phyloP scores from a whole-genome alignment of 2,888 invertebrate species.

The Strigamia crassipes region DNA sequence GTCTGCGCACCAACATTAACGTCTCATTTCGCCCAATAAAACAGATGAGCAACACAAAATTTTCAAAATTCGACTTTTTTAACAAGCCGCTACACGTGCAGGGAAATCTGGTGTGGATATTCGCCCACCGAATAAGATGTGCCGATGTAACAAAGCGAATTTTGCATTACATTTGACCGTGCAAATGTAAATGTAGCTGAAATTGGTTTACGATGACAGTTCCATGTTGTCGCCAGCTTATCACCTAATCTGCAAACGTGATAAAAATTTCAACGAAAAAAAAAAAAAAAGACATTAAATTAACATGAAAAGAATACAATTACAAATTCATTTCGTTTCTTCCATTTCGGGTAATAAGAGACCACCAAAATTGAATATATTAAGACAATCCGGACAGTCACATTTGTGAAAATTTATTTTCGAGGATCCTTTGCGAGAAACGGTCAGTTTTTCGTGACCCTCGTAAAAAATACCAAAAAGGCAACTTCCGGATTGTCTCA shows the following conservation, averaged over 20 bases:
- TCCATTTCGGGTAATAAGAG: not conserved
- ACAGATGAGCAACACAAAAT: not conserved
- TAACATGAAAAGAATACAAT: not conserved
- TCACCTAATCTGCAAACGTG: constrained; percentile 15
- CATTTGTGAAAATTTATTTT: not conserved
- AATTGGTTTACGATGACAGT: not conserved
- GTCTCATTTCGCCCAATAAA: constrained; percentile 29
- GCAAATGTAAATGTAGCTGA: not conserved
- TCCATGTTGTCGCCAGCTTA: not conserved
- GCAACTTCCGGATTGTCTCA: not conserved
- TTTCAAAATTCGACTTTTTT: not conserved
- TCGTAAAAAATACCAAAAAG: not conserved
- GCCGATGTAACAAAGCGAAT: not conserved
- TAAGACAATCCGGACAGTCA: not conserved
- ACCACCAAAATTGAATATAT: not conserved
- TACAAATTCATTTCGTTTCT: not conserved
- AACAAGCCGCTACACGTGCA: not conserved
- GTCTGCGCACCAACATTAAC: not conserved
- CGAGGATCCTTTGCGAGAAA: too few relatives aligned
- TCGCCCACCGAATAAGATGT: not conserved
- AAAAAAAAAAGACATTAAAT: not conserved
- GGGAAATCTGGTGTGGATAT: not conserved
- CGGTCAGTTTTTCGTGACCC: too few relatives aligned
- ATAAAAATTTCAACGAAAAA: not conserved
- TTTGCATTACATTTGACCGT: not conserved